These are phyloP conservation scores for Heteractis magnifica DNA, from an alignment of 92 coral and sea anemone species.

Conservation along the genomic window DNA sequence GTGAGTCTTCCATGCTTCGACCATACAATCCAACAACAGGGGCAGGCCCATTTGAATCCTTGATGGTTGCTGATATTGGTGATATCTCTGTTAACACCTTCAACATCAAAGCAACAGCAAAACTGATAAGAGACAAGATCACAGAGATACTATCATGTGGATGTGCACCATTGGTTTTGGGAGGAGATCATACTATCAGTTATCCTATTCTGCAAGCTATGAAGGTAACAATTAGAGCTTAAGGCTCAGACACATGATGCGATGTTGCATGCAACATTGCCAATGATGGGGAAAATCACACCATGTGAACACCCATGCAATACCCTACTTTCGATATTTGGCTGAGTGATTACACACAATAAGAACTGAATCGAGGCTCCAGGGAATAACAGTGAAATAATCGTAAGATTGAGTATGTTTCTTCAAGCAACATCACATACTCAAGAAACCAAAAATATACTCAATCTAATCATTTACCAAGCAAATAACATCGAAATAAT, in stretches of 20 bases:
- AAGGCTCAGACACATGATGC: neutral
- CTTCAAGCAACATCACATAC: no score
- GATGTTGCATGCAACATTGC: neutral
- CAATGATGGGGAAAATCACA: neutral
- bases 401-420: no score
- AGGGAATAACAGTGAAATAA: no score
- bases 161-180: constrained; percentile 71
- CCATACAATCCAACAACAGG: constrained; percentile 81
- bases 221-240: constrained; percentile 49
- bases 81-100: constrained; percentile 82
- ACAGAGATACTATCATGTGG: constrained; percentile 64
- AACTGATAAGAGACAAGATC: constrained; percentile 54
- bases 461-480: no score
- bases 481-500: no score
- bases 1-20: constrained; percentile 82
- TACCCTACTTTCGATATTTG: no score
- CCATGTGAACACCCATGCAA: no score
- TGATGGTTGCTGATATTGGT: constrained; percentile 92
- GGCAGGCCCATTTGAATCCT: constrained; percentile 84
- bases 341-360: no score
- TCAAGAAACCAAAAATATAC: no score
- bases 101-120: constrained; percentile 57
- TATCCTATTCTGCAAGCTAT: constrained; percentile 86
- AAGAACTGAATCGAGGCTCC: no score
- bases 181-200: constrained; percentile 85